Evolutionary conservation across 1,140 invertebrate species (phyloP), one percentile per base, ranked within the genome.

Genomic region (Zaprionus davidi): DNA sequence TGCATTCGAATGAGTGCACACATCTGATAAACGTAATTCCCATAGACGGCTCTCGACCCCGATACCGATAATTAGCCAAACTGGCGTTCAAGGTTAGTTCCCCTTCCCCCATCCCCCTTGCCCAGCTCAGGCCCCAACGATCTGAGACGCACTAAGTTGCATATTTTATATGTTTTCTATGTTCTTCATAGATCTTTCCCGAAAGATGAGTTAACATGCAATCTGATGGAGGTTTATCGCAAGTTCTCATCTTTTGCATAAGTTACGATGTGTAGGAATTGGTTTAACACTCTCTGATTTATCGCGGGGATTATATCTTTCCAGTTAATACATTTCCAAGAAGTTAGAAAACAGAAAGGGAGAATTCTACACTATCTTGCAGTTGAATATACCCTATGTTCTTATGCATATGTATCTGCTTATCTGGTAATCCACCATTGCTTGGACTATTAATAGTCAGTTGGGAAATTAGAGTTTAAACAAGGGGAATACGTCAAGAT

Each of bases 1-100:
- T 87, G 84, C 84, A 87, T 81, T 81, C 86, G 78, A 87, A 83
- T 88, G 83, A 80, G 76, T 87, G 83, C 83, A 83, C 83, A 82
- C 83, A 87, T 88, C 84, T 88, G 84, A 87, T 87, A 83, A 83
- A 82, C 71, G 73, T 83, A 88, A 87, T 87, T 78, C 74, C 80
- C 84, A 78, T 78, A 62, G 83, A 78, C 83, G 80, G 73, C 53
- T 74, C 41, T 28, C 57, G 57, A 55, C 57, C 71, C 46, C 70
- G 38, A 58, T 66, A 58, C 26, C 71, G 41, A 74, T 63, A 75
- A 75, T 75, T 75, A 75, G 67, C 72, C 56, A 13, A 34, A 20
- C 15, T 34, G 5, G 26, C 44, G 44, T 56, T 51, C 53, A 72
- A 72, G 70, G 70, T 66, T 72, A 34, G 31, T 34, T 34, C 9